Base-by-base conservation (phyloP, 1,140 invertebrate species). In the Diorhabda carinulata region DNA sequence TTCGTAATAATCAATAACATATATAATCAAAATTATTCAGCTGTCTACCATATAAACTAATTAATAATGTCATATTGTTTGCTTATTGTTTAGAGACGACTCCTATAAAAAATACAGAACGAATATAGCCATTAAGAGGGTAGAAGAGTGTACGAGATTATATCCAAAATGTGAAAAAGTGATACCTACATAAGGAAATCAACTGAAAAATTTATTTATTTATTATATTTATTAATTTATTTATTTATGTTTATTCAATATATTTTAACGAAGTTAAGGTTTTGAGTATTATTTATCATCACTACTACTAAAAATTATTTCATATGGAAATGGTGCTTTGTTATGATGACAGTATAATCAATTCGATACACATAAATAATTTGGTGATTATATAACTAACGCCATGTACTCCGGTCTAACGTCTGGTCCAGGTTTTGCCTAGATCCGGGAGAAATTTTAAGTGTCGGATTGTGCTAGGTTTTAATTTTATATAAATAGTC, bases 21-120 rank as follows among this genome's bases (percentile, higher is more conserved):
- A n/a, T 56, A 56, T n/a, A 56, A 56, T 56, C 52, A 56, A 56
- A 6, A 7, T 56, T n/a, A n/a, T 6, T 56, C 1, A n/a, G 6
- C n/a, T 56, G 52, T 6, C 6, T 56, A 6, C 52, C 52, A 56
- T 6, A n/a, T 56, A 56, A n/a, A 42, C 25, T n/a, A 57, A 60
- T 59, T 9, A 58, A 9, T 5, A 43, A 25, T 56, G 4, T 43
- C 61, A 41, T 45, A 7, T 41, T 44, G 6, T 43, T n/a, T 6
- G n/a, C 3, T 8, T 44, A 43, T 66, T 56, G 9, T 44, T 64
- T 57, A 79, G 75, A 40, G 77, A 79, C 62, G 67, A 70, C 41
- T 69, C 68, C 52, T 79, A 76, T 43, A 43, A 73, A 10, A 74
- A 74, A 62, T 79, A 77, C 64, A 70, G 72, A 74, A 71, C 75